Percentiles rank a stretch among this genome's conserved stretches.
Evolutionary conservation across 1,140 invertebrate species (phyloP).

Genomic region (Sitophilus oryzae): DNA sequence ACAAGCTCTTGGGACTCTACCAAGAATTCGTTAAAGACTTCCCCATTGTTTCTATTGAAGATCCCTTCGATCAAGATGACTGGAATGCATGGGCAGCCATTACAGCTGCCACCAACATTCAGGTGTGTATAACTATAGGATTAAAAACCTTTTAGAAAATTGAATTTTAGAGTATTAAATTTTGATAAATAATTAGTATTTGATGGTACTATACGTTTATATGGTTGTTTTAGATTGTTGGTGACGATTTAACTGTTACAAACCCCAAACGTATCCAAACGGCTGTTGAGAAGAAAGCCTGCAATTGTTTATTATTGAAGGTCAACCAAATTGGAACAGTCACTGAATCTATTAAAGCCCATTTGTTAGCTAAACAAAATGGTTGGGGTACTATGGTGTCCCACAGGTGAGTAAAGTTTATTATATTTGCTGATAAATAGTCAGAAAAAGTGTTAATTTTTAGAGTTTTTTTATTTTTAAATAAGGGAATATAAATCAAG

Average conservation of each 20-base stretch:
- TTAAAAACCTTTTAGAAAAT: neutral
- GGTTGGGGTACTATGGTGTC: constrained; percentile 99
- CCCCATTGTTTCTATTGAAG: constrained; percentile 97
- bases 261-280: constrained; percentile 92
- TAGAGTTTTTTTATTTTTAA: too few relatives aligned
- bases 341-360: constrained; percentile 95
- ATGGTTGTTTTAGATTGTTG: constrained; percentile 59
- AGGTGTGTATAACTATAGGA: constrained; percentile 41
- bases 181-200: neutral
- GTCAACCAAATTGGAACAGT: constrained; percentile 99
- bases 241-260: constrained; percentile 92
- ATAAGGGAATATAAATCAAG: too few relatives aligned
- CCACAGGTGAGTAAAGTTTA: constrained; percentile 49
- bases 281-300: constrained; percentile 94
- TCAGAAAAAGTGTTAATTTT: too few relatives aligned
- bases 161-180: neutral
- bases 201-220: neutral
- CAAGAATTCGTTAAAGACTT: constrained; percentile 88
- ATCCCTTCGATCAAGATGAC: constrained; percentile 97
- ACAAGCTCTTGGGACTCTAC: constrained; percentile 82
- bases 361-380: constrained; percentile 85
- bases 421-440: too few relatives aligned
- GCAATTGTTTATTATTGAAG: constrained; percentile 95
- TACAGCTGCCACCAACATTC: constrained; percentile 74
- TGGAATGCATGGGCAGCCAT: constrained; percentile 90